Conservation (phyloP, 2,113 vertebrate genomes). For the Misgurnus anguillicaudatus region DNA sequence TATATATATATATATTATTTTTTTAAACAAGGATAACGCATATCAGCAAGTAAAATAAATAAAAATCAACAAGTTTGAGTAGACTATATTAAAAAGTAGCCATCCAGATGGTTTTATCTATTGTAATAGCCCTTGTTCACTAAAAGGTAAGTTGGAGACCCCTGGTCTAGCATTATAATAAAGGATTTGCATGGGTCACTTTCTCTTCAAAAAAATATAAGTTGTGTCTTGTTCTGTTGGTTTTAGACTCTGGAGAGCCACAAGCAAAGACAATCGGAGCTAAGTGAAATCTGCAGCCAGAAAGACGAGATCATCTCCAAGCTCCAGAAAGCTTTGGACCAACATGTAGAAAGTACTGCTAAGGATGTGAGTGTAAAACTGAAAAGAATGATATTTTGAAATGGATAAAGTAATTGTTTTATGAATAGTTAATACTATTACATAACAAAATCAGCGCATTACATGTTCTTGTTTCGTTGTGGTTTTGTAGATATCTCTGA, state of each 20-base stretch:
- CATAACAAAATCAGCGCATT: neutral
- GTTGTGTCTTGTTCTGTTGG: slow-evolving; percentile 8
- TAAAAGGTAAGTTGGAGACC: no score
- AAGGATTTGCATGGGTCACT: no score
- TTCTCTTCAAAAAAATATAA: no score
- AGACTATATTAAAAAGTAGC: no score
- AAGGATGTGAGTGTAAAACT: slow-evolving; percentile 68
- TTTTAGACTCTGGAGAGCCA: slow-evolving; percentile 69
- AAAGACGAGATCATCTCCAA: slow-evolving; percentile 67
- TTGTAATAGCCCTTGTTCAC: no score
- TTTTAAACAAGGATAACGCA: no score
- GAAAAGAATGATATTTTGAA: neutral
- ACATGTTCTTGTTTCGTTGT: neutral
- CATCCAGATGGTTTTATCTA: no score
- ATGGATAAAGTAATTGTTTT: neutral
- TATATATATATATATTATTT: no score
- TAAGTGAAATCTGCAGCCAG: slow-evolving; percentile 69
- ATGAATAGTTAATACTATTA: slow-evolving; percentile 45
- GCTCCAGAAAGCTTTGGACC: slow-evolving; percentile 62
- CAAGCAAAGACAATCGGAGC: slow-evolving; percentile 70
- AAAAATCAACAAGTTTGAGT: no score
- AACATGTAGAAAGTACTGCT: slow-evolving; percentile 60
- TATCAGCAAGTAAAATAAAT: no score
- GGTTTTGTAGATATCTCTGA: slow-evolving; percentile 59
- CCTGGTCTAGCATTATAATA: no score